Conservation (phyloP, 64 coral and sea anemone species). For the Platygyra sinensis region DNA sequence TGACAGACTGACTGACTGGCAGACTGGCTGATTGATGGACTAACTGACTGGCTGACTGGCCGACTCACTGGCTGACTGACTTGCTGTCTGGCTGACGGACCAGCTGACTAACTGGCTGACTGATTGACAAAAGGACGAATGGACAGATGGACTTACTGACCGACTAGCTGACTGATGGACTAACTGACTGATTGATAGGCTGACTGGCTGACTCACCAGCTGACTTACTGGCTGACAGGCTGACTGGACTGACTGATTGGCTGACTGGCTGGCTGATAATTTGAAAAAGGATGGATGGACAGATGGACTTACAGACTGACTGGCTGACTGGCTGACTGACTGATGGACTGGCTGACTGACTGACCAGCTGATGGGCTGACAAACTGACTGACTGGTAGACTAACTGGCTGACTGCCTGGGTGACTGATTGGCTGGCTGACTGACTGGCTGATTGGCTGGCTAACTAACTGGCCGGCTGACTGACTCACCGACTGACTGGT, state of each 20-base stretch:
- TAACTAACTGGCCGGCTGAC: neutral
- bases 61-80: neutral
- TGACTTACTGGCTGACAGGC: neutral
- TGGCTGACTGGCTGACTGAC: neutral
- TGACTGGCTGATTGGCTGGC: neutral
- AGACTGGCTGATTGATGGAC: neutral
- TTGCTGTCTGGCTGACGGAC: neutral
- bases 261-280: too few species aligned
- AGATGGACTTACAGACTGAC: too few species aligned
- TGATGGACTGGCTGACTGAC: too few species aligned
- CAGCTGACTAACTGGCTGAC: too few species aligned
- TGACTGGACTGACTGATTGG: neutral
- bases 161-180: neutral
- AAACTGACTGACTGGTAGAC: neutral
- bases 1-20: neutral
- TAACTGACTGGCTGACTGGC: neutral
- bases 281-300: too few species aligned
- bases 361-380: too few species aligned
- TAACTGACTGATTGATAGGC: neutral
- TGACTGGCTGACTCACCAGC: neutral
- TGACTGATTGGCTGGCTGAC: neutral
- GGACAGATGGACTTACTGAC: neutral
- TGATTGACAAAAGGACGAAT: too few species aligned
- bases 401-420: neutral
- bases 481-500: neutral